Base-by-base conservation (phyloP, 2,888 invertebrate genomes). In the Acanthosepion pharaonis region DNA sequence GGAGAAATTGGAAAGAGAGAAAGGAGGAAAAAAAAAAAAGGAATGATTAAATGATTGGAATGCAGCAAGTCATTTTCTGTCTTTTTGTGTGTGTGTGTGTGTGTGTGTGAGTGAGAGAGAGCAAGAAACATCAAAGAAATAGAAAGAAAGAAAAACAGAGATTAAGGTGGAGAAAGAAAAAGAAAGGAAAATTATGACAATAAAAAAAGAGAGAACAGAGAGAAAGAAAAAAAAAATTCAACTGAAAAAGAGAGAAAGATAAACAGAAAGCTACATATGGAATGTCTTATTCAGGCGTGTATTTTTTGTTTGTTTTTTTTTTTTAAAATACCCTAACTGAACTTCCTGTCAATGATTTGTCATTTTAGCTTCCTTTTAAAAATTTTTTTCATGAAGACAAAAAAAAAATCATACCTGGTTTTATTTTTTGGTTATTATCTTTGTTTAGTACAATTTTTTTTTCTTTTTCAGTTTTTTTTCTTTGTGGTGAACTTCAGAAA, bases 321-420 rank as follows among this genome's bases (percentile, higher is more conserved):
- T n/a, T 78, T 33, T 78, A 18, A 78, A 78, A 78, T 78, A 78
- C 78, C 78, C 78, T 33, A 78, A 78, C 33, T 78, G 78, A 78
- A 78, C 78, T 78, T 78, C 78, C 78, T 78, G 78, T 78, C 78
- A 78, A 78, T 78, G 78, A 78, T 78, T 78, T 78, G 78, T 78
- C 78, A 78, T 78, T 78, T 78, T 5, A 33, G 78, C n/a, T 78
- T 78, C 78, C 33, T 78, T 78, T 78, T 33, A 15, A 78, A 78
- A 78, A 33, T n/a, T 33, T 23, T 23, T 23, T 59, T 59, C 5
- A 20, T 20, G 59, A 11, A 9, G 33, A 18, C 15, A n/a, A n/a
- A 33, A 15, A 11, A 78, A 78, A 15, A 64, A 64, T 23, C 78
- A 33, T 78, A 78, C n/a, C 78, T 78, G 78, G 78, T 78, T 78